phyloP scores from a whole-genome alignment of 2,113 vertebrate species.

The Sylvietta virens region DNA sequence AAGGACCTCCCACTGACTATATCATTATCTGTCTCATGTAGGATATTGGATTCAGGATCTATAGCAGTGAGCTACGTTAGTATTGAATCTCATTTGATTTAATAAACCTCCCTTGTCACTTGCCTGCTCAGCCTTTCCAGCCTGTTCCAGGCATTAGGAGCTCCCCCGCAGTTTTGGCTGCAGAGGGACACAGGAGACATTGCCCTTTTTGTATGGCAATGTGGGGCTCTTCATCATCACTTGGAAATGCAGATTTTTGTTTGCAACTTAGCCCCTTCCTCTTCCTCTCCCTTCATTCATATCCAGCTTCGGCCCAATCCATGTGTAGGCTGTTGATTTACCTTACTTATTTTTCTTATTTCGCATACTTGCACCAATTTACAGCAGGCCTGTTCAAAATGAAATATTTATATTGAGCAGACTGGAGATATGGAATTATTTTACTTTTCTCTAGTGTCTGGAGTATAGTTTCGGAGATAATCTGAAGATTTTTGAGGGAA shows the following conservation, averaged over 20 bases:
- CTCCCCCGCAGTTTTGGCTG: background rate
- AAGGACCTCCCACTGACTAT: slow-evolving; percentile 59
- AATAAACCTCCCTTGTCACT: slow-evolving; percentile 8
- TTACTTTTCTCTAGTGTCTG: background rate
- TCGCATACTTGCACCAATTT: background rate
- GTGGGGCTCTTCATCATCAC: background rate
- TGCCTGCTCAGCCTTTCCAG: background rate
- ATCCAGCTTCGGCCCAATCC: background rate
- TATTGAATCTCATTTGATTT: slow-evolving; percentile 60
- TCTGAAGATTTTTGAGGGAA: background rate
- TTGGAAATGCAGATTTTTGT: background rate
- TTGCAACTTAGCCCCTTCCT: background rate
- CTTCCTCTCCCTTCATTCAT: background rate
- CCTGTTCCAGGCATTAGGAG: background rate
- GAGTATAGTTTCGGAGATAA: background rate
- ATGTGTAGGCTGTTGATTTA: fast-evolving
- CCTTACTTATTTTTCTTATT: background rate
- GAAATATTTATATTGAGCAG: background rate
- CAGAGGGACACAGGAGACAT: background rate
- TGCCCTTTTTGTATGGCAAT: fast-evolving
- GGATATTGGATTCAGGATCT: slow-evolving; percentile 57
- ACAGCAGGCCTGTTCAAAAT: background rate
- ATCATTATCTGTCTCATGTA: slow-evolving; percentile 52
- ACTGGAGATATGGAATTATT: background rate
- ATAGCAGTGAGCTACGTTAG: background rate